Conservation (phyloP, 2,888 invertebrate genomes). For the Andrena minutula region DNA sequence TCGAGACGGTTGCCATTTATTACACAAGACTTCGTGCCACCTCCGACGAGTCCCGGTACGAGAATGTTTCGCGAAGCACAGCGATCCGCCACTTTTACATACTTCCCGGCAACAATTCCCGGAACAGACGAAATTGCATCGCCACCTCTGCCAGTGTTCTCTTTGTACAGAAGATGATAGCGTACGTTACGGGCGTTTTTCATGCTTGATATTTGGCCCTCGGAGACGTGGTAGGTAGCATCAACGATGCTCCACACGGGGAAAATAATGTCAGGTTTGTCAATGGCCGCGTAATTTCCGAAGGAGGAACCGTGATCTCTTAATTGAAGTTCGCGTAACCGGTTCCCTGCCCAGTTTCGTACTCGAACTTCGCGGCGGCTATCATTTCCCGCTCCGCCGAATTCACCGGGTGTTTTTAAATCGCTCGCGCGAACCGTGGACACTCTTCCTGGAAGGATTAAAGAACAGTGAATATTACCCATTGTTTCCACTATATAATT, state of each 20-base stretch:
- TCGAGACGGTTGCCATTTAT: no score
- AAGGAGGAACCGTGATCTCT: conserved; percentile 49
- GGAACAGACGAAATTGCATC: conserved; percentile 30
- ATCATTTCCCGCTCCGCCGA: not conserved
- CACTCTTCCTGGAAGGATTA: not conserved
- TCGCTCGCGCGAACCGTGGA: not conserved
- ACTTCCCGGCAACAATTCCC: conserved; percentile 19
- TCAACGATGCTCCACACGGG: conserved; percentile 43
- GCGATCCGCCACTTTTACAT: not conserved
- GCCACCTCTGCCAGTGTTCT: conserved; percentile 7
- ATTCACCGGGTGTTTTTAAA: conserved; percentile 25
- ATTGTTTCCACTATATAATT: no score
- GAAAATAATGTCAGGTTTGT: conserved; percentile 61
- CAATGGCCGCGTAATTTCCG: conserved; percentile 60
- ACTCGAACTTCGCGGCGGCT: conserved; percentile 14
- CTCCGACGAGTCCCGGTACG: not conserved
- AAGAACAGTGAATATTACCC: not conserved
- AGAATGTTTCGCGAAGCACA: not conserved
- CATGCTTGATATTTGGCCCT: conserved; percentile 30
- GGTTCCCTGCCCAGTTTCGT: conserved; percentile 47
- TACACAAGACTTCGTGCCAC: not conserved
- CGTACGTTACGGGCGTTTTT: not conserved
- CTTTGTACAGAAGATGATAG: conserved; percentile 21
- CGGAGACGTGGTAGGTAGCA: conserved; percentile 34
- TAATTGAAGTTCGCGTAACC: conserved; percentile 61